These are phyloP conservation scores for Atherinosoma microstoma DNA, from an alignment of 2,797 vertebrate species.

Conservation along the genomic window DNA sequence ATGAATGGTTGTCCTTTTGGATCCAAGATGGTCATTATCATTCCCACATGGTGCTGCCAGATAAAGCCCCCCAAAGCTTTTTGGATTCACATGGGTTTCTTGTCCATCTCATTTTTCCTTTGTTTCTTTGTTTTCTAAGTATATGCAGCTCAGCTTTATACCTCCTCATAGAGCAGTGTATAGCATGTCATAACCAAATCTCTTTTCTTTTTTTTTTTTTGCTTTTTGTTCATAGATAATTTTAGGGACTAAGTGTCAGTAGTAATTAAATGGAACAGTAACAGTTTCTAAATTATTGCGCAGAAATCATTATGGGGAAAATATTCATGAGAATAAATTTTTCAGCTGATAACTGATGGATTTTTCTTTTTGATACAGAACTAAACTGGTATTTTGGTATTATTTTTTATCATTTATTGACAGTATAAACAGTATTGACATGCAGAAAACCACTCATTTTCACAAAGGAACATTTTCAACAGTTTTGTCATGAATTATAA, in stretches of 20 bases:
- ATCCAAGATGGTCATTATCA: slow-evolving; percentile 86
- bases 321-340: neutral
- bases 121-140: slow-evolving; percentile 64
- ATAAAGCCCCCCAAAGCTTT: slow-evolving; percentile 84
- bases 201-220: neutral
- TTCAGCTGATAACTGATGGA: neutral
- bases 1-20: slow-evolving; percentile 89
- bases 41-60: slow-evolving; percentile 86
- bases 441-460: slow-evolving; percentile 26
- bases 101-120: slow-evolving; percentile 70
- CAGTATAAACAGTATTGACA: neutral
- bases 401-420: neutral
- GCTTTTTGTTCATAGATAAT: slow-evolving; percentile 24
- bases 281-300: neutral
- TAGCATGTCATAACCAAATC: slow-evolving; percentile 4
- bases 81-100: slow-evolving; percentile 79
- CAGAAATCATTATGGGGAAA: slow-evolving; percentile 4
- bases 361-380: neutral
- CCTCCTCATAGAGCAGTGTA: slow-evolving; percentile 36
- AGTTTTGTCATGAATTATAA: slow-evolving; percentile 15
- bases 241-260: slow-evolving; percentile 2
- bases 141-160: slow-evolving; percentile 50
- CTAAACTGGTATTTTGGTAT: neutral
- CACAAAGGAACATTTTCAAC: slow-evolving; percentile 25
- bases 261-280: slow-evolving; percentile 19